Conservation (phyloP, 2,797 vertebrate species). For the Myotis myotis region DNA sequence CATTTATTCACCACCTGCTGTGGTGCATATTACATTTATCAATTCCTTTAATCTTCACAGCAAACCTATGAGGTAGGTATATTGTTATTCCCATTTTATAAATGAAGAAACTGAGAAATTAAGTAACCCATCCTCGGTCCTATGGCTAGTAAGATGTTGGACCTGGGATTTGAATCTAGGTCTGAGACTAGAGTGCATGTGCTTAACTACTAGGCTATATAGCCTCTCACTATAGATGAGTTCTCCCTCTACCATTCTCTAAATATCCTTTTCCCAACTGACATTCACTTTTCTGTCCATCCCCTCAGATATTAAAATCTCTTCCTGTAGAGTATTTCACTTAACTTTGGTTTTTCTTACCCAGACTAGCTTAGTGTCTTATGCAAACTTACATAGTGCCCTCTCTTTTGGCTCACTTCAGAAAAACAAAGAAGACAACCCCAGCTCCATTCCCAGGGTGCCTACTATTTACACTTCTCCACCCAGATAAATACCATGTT, state of each 20-base stretch:
- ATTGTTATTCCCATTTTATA: background rate
- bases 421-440: background rate
- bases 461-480: conserved; percentile 35
- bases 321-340: background rate
- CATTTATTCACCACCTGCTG: background rate
- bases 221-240: background rate
- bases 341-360: conserved; percentile 2
- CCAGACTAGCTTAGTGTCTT: background rate
- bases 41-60: background rate
- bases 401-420: conserved; percentile 25
- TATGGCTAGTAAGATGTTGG: background rate
- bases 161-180: background rate
- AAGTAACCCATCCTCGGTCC: background rate
- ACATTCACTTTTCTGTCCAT: background rate
- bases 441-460: background rate
- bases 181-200: background rate
- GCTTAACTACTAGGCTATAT: background rate
- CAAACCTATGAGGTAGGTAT: background rate
- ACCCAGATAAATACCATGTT: conserved; percentile 40
- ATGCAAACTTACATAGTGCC: background rate
- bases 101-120: conserved; percentile 25
- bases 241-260: background rate
- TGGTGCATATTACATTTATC: background rate
- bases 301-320: background rate
- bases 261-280: background rate